Evolutionary conservation across 2,888 invertebrate genomes (phyloP), one percentile per base, ranked within the genome.

Genomic region (Epinotia nisella): DNA sequence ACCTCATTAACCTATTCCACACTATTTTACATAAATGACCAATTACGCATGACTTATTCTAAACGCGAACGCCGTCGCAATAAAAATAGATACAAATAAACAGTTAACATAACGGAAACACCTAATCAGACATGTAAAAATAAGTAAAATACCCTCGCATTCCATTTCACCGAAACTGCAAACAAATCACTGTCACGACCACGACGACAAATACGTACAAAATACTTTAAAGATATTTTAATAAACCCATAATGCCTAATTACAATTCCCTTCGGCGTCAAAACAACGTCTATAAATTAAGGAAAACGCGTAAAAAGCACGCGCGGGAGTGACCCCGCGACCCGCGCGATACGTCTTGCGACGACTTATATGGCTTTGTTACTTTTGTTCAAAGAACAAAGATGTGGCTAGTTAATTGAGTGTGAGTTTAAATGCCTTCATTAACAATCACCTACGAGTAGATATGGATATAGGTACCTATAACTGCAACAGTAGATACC

Each of bases 151-250:
- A 70, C 53, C 53, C 53, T 56, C 53, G n/a, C 24, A 64, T 73
- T 73, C 55, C 60, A n/a, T 82, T 84, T 82, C 85, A 82, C 83
- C 84, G 84, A 83, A 78, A 77, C 76, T 77, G 85, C 79, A 81
- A 87, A 91, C 89, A 91, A 92, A 92, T 92, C 89, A 91, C 81
- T 87, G 90, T 89, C 89, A 84, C 77, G 80, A 78, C 78, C 89
- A 84, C 77, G 80, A 78, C 78, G 81, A 90, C 90, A 85, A 91
- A 91, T 88, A 81, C 82, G 55, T 21, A 39, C 64, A 64, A 87
- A 89, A 82, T 87, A 92, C 92, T 89, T 21, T 9, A 7, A 51
- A 72, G 61, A 21, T 68, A 72, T 72, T 73, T 93, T 93, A 93
- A 93, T 91, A 92, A 92, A 86, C 83, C 85, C 79, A 83, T 79